Base-by-base conservation (phyloP, 2,797 vertebrate genomes). In the Dipus sagitta region DNA sequence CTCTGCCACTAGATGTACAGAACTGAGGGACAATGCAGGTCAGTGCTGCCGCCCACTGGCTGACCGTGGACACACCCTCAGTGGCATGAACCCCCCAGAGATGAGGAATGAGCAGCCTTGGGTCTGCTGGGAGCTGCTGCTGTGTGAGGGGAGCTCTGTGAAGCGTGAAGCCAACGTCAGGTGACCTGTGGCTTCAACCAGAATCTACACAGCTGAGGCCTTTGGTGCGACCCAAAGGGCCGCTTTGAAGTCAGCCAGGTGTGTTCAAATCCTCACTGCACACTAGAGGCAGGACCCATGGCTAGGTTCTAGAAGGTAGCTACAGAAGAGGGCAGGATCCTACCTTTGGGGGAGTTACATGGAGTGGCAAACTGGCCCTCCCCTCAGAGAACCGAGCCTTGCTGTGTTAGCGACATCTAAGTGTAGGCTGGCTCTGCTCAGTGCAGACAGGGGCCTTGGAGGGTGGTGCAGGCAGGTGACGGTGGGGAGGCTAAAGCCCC, bases 311-410 rank as follows among this genome's bases (percentile, higher is more conserved):
- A 3, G 90, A 54, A 78, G 88, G 54, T 24, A 17, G 58, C 52
- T 34, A 1, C 0, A 38, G 87, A 20, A 34, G 21, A 7, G 34
- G 54, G 74, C 7, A 60, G 54, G 71, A 54, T 28, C 38, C 21
- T 4, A 1, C 14, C 81, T 32, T 7, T 47, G 47, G 47, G 47
- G 11, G 6, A 47, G 47, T 47, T 47, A 28, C 21, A 1, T 26
- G 0, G n/a, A 34, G 75, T 15, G 11, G 24, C 20, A 24, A 15
- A 47, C 0, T 2, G 32, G 76, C 67, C 52, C 2, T 1, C 2
- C 28, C 20, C 12, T 74, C 82, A 6, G 1, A 15, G 38, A 34
- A 7, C 0, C 62, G 12, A 34, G 38, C 7, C 30, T 0, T 2
- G 74, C 86, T 21, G 64, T 0, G 14, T n/a, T 0, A 13, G 38